Conservation (phyloP, 2,888 invertebrate genomes). For the Drosophila atripex region DNA sequence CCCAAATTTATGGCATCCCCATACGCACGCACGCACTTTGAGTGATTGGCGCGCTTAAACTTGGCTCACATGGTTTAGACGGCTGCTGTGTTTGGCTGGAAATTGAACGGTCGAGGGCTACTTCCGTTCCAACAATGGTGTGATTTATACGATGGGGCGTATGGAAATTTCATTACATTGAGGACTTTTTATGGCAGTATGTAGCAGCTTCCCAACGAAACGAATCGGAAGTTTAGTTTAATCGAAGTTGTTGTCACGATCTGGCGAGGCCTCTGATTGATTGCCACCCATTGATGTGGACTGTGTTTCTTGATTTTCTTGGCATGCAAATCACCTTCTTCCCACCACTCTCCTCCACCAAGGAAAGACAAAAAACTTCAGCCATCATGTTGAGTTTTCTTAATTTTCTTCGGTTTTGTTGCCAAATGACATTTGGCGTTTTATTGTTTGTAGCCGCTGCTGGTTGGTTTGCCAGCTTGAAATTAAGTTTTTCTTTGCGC, state of each 20-base stretch:
- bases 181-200: conserved; percentile 37
- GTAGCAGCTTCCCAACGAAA: conserved; percentile 29
- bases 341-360: no score
- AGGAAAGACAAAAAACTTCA: conserved; percentile 10
- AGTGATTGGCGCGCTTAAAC: conserved; percentile 61
- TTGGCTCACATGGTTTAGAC: conserved; percentile 32
- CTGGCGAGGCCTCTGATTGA: conserved; percentile 68
- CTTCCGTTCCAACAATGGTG: conserved; percentile 74
- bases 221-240: conserved; percentile 72
- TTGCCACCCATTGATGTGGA: conserved; percentile 52
- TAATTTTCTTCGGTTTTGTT: conserved; percentile 54
- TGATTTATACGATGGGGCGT: conserved; percentile 67
- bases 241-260: conserved; percentile 76
- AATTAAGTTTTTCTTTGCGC: conserved; percentile 36
- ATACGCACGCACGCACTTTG: conserved; percentile 38
- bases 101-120: conserved; percentile 43
- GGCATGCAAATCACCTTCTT: conserved; percentile 35
- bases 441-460: conserved; percentile 50
- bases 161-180: conserved; percentile 70
- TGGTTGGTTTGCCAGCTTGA: conserved; percentile 20
- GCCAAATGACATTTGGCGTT: conserved; percentile 63
- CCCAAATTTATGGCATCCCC: conserved; percentile 65
- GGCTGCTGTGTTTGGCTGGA: conserved; percentile 26
- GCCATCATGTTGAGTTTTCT: conserved; percentile 33
- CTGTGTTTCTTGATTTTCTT: conserved; percentile 1